Evolutionary conservation across 2,888 invertebrate genomes (phyloP).

Genomic region (Lasioglossum marginatum): DNA sequence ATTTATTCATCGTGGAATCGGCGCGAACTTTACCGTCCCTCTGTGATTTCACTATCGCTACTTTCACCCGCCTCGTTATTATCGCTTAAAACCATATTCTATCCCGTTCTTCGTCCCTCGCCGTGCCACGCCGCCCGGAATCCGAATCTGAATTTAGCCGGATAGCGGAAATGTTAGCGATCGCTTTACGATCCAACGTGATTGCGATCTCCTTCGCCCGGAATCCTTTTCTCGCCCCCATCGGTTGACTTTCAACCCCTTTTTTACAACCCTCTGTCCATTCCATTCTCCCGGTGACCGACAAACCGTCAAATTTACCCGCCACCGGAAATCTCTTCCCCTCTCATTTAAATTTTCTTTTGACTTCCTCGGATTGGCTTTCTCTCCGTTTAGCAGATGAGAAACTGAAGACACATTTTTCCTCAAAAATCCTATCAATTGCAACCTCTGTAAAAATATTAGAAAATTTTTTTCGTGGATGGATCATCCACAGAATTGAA

Average conservation of each 20-base stretch:
- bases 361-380: neutral
- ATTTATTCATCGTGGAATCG: constrained; percentile 48
- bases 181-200: constrained; percentile 68
- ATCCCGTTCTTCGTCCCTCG: neutral
- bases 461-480: too few relatives aligned
- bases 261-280: neutral
- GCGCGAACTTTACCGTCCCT: constrained; percentile 37
- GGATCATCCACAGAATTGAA: too few relatives aligned
- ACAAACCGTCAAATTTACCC: constrained; percentile 1
- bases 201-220: constrained; percentile 62
- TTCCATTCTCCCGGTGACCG: neutral
- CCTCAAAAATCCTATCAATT: too few relatives aligned
- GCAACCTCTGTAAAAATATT: too few relatives aligned
- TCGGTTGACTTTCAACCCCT: neutral
- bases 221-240: constrained; percentile 17
- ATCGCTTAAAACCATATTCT: constrained; percentile 55
- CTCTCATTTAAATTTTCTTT: constrained; percentile 1
- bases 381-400: neutral
- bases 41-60: constrained; percentile 34
- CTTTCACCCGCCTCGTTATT: constrained; percentile 46
- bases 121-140: neutral
- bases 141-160: constrained; percentile 40
- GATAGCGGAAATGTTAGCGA: constrained; percentile 58
- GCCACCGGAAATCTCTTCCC: neutral
- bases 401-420: too few relatives aligned